Evolutionary conservation across 2,888 invertebrate genomes (phyloP).

Genomic region (Yponomeuta sedellus): DNA sequence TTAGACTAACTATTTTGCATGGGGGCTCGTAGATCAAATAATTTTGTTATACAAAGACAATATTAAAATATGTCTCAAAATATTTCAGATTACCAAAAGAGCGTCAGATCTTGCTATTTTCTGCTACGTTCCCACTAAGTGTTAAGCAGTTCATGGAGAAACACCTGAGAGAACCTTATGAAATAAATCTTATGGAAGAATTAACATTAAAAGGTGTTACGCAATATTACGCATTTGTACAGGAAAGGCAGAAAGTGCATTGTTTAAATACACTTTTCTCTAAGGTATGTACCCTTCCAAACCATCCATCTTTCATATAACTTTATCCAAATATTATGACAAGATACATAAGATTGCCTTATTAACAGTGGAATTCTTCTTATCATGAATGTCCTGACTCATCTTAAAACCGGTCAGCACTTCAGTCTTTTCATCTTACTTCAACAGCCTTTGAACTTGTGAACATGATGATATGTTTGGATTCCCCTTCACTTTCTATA

Average conservation of each 20-base stretch:
- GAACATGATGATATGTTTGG: constrained; percentile 66
- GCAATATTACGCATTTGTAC: constrained; percentile 99
- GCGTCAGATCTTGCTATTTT: constrained; percentile 98
- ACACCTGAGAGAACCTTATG: constrained; percentile 97
- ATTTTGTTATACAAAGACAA: too few species aligned
- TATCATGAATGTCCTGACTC: too few species aligned
- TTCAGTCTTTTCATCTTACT: background rate
- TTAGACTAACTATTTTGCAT: too few species aligned
- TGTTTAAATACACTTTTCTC: constrained; percentile 99
- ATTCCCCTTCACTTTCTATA: constrained; percentile 73
- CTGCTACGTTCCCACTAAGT: constrained; percentile 98
- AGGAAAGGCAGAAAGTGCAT: constrained; percentile 99
- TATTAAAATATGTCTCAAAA: background rate
- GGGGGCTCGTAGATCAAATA: too few species aligned
- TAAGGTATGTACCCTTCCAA: constrained; percentile 78
- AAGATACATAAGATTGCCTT: too few species aligned
- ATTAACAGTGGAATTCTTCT: too few species aligned
- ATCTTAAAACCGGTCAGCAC: too few species aligned
- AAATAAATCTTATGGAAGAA: constrained; percentile 99
- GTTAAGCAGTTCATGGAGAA: constrained; percentile 99
- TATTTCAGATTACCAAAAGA: constrained; percentile 88
- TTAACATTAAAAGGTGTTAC: constrained; percentile 99
- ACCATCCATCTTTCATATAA: background rate
- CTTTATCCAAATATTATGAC: too few species aligned
- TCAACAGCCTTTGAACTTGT: constrained; percentile 16